Evolutionary conservation across 2,113 vertebrate genomes (phyloP).

Genomic region (Oncorhynchus masou): DNA sequence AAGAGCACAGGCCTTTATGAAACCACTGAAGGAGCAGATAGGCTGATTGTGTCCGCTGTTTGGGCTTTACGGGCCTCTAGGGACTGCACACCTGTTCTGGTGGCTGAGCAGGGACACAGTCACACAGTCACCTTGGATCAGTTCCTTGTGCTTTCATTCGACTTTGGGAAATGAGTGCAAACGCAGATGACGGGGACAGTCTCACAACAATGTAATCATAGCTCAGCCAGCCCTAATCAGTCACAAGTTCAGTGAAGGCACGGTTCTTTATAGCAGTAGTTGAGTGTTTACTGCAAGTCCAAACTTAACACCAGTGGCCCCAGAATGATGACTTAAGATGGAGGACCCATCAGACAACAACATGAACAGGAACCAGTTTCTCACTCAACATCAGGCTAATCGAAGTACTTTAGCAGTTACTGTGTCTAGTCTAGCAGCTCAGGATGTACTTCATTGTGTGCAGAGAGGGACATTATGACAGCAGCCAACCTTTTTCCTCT

Average conservation of each 20-base stretch:
- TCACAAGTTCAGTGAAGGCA: conserved; percentile 67
- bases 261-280: conserved; percentile 60
- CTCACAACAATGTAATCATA: not conserved
- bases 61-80: conserved; percentile 53
- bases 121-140: conserved; percentile 66
- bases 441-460: too few species aligned
- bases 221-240: conserved; percentile 34
- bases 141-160: conserved; percentile 72
- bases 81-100: conserved; percentile 62
- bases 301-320: not conserved
- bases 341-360: not conserved
- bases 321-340: not conserved
- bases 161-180: conserved; percentile 53
- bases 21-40: conserved; percentile 62
- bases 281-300: not conserved
- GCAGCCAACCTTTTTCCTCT: conserved; percentile 48
- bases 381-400: too few species aligned
- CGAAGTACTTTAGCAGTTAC: too few species aligned
- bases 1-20: conserved; percentile 59
- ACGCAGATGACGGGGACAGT: conserved; percentile 40
- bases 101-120: conserved; percentile 51
- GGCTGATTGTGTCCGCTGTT: conserved; percentile 58
- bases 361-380: not conserved
- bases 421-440: too few species aligned
- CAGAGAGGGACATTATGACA: not conserved